Conservation (phyloP, 2,888 invertebrate species). For the Augiades crinisus region DNA sequence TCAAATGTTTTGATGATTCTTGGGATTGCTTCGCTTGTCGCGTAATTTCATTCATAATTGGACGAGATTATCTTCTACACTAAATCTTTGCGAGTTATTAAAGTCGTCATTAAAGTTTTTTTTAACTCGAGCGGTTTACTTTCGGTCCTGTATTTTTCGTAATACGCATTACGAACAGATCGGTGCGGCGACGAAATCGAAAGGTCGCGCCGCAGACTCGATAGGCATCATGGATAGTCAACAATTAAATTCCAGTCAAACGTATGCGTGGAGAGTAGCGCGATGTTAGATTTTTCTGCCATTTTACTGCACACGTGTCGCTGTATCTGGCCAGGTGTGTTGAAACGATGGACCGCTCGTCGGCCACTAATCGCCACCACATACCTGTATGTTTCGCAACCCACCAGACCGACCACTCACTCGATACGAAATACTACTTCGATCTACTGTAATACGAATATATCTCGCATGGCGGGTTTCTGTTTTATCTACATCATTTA, state of each 20-base stretch:
- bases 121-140: background rate
- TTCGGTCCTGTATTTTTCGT: background rate
- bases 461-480: conserved; percentile 38
- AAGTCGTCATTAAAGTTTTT: background rate
- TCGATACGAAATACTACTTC: conserved; percentile 62
- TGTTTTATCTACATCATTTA: background rate
- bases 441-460: conserved; percentile 55
- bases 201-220: background rate
- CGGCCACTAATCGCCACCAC: conserved; percentile 72
- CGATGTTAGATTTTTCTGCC: background rate
- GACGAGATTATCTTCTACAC: background rate
- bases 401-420: conserved; percentile 69
- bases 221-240: background rate
- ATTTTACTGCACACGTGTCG: conserved; percentile 48
- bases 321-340: conserved; percentile 60
- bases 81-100: background rate
- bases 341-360: conserved; percentile 71
- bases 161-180: background rate
- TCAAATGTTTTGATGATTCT: background rate
- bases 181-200: background rate
- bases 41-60: background rate
- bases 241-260: background rate
- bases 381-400: conserved; percentile 68
- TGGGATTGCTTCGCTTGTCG: background rate
- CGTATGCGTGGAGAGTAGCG: background rate